Conservation (phyloP, 2,888 invertebrate genomes). For the Lasioglossum figueresi region DNA sequence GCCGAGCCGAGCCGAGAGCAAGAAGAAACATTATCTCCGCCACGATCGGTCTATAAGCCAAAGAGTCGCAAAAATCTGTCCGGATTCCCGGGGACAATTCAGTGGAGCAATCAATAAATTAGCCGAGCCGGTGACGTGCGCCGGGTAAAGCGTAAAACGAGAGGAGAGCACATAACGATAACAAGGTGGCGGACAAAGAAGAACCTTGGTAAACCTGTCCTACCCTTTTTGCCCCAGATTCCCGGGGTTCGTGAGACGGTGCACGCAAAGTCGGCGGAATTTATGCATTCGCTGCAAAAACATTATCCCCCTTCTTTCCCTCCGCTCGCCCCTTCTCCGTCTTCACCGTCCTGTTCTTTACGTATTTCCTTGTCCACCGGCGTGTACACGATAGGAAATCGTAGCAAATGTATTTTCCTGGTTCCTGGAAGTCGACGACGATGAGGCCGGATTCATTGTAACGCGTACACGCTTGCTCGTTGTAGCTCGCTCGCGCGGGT, state of each 20-base stretch:
- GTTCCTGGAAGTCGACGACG: constrained; percentile 39
- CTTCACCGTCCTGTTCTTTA: neutral
- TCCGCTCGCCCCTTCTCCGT: neutral
- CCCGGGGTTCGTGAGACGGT: constrained; percentile 71
- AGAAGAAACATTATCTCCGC: neutral
- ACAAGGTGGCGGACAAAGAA: constrained; percentile 66
- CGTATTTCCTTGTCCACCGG: neutral
- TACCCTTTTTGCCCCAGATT: constrained; percentile 71
- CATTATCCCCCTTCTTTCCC: neutral
- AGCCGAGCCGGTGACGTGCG: constrained; percentile 24
- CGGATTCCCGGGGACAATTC: constrained; percentile 18
- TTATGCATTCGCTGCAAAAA: constrained; percentile 66
- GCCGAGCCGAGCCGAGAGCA: neutral
- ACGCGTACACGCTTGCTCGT: constrained; percentile 6
- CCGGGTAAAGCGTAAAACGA: constrained; percentile 45
- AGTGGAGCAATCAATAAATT: constrained; percentile 46
- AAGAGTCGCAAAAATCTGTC: neutral
- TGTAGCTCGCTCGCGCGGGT: neutral
- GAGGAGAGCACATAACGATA: constrained; percentile 53
- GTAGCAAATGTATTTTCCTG: constrained; percentile 37
- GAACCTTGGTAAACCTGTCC: constrained; percentile 69
- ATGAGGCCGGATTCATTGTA: constrained; percentile 55
- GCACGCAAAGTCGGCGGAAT: constrained; percentile 70
- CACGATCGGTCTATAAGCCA: neutral
- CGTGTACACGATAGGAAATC: constrained; percentile 29